phyloP scores from a whole-genome alignment of 2,888 invertebrate species.

The Synergus japonicus region DNA sequence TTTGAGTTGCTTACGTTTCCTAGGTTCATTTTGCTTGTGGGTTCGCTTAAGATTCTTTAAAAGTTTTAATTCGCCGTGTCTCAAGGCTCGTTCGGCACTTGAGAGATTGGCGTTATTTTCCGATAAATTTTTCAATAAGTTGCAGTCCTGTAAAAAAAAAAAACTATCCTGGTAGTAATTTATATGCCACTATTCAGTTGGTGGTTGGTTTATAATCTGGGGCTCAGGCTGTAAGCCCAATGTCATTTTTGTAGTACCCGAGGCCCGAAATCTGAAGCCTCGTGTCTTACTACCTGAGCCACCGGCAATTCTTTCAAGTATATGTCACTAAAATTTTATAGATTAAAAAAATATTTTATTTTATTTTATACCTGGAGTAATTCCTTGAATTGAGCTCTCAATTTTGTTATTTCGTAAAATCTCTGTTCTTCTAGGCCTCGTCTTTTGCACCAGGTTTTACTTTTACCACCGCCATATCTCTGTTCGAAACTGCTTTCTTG shows the following conservation, averaged over 20 bases:
- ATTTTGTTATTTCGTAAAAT: slow-evolving; percentile 96
- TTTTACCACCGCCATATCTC: slow-evolving; percentile 65
- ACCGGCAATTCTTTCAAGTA: no score
- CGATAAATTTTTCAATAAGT: slow-evolving; percentile 79
- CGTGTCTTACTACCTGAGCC: no score
- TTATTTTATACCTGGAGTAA: slow-evolving; percentile 82
- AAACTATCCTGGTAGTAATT: slow-evolving; percentile 8
- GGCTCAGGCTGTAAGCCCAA: no score
- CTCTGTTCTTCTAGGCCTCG: slow-evolving; percentile 97
- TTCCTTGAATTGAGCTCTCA: slow-evolving; percentile 92
- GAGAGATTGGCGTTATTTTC: slow-evolving; percentile 79
- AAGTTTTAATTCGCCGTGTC: slow-evolving; percentile 94
- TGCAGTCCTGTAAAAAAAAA: slow-evolving; percentile 80
- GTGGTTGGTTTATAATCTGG: no score
- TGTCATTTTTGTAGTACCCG: no score
- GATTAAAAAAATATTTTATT: neutral
- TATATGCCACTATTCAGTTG: neutral
- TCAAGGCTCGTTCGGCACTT: slow-evolving; percentile 87
- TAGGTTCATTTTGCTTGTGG: slow-evolving; percentile 84
- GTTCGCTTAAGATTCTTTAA: slow-evolving; percentile 88
- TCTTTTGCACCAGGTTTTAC: slow-evolving; percentile 90
- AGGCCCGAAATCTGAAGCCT: no score
- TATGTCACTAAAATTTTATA: neutral
- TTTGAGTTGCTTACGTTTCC: slow-evolving; percentile 87
- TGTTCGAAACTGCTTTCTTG: slow-evolving; percentile 76